Percentiles rank a stretch among this genome's conserved stretches.
Evolutionary conservation across 2,888 invertebrate species (phyloP).

Genomic region (Horisme vitalbata): DNA sequence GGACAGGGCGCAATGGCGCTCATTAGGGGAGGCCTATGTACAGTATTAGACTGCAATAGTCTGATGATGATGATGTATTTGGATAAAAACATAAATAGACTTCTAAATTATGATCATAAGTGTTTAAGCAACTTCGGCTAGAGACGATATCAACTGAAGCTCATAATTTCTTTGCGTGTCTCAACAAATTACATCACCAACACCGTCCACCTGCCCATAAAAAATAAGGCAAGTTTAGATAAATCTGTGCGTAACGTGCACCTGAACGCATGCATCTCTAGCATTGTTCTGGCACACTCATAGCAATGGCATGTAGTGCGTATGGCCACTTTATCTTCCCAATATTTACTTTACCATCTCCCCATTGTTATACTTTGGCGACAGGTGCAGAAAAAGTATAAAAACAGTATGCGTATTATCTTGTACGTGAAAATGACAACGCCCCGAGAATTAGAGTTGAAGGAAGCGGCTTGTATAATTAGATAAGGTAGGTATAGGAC

Average conservation of each 20-base stretch:
- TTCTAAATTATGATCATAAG: too few relatives aligned
- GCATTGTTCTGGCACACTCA: slow-evolving; percentile 70
- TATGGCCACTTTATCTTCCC: slow-evolving; percentile 49
- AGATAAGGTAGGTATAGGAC: slow-evolving; percentile 41
- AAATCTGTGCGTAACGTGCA: slow-evolving; percentile 50
- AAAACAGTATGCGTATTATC: slow-evolving; percentile 51
- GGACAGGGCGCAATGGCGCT: too few relatives aligned
- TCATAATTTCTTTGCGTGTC: neutral
- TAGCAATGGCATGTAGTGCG: slow-evolving; percentile 51
- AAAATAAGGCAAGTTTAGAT: slow-evolving; percentile 22
- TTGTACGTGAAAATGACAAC: slow-evolving; percentile 59
- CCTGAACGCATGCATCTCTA: slow-evolving; percentile 57
- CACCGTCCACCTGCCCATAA: slow-evolving; percentile 37
- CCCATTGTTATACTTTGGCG: slow-evolving; percentile 57
- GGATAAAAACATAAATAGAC: too few relatives aligned
- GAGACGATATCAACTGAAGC: too few relatives aligned
- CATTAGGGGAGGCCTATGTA: too few relatives aligned
- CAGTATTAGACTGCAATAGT: too few relatives aligned
- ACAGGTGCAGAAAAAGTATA: slow-evolving; percentile 59
- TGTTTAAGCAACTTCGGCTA: too few relatives aligned
- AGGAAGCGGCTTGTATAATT: slow-evolving; percentile 42
- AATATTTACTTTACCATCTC: slow-evolving; percentile 56
- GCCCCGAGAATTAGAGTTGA: slow-evolving; percentile 46
- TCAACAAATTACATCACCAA: slow-evolving; percentile 18
- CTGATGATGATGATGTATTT: too few relatives aligned